Conservation (phyloP, 2,113 vertebrate species). For the Ctenomys sociabilis region DNA sequence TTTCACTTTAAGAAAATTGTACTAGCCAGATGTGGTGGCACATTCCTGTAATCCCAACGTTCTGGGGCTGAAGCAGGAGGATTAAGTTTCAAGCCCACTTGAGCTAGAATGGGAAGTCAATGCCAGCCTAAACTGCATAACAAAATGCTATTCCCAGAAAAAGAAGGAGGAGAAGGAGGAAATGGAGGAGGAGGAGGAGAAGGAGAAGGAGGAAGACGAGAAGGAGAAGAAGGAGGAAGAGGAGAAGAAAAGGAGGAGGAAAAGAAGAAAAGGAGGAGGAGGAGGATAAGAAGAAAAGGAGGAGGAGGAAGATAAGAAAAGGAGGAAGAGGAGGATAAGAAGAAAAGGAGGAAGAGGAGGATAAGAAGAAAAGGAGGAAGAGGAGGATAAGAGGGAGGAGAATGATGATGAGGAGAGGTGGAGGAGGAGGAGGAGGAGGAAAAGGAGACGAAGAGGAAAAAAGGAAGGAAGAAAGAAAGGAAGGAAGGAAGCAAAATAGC, state of each 20-base stretch:
- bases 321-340: no score
- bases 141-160: background rate
- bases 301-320: no score
- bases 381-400: background rate
- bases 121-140: background rate
- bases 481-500: no score
- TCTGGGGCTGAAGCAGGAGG: background rate
- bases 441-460: background rate
- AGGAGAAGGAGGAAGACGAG: no score
- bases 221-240: no score
- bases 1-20: slow-evolving; percentile 5
- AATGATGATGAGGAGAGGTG: no score
- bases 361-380: background rate
- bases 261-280: background rate
- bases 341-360: no score
- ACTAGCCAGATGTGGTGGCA: background rate
- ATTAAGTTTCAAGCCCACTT: no score
- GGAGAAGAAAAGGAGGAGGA: no score
- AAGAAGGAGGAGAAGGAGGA: background rate
- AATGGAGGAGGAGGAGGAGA: no score
- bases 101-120: background rate
- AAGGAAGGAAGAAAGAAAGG: no score
- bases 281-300: background rate
- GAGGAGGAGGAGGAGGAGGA: no score
- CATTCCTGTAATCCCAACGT: background rate